A percentile compares a stretch with the other conserved stretches of the same genome.
Conservation (phyloP, 2,113 vertebrate species). For the Petrocephalus microphthalmus region DNA sequence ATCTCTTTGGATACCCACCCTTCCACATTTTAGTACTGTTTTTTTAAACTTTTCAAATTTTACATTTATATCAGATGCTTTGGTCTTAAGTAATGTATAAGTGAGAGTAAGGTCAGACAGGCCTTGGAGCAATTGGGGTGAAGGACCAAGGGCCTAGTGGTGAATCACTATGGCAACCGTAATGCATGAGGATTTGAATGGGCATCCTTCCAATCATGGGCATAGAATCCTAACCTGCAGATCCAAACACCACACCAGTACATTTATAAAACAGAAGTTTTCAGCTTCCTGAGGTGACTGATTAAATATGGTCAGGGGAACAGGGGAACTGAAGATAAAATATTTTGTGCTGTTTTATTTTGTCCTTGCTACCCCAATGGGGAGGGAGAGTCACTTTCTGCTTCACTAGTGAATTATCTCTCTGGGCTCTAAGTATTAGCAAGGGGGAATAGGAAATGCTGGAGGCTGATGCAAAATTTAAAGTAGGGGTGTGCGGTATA, state of each 20-base stretch:
- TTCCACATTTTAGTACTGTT: constrained; percentile 1
- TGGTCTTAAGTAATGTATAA: background rate
- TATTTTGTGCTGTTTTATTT: background rate
- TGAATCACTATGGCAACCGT: background rate
- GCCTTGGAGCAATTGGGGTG: background rate
- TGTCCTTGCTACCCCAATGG: background rate
- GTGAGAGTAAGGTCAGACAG: background rate
- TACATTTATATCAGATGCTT: background rate
- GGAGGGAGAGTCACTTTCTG: background rate
- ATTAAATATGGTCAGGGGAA: background rate
- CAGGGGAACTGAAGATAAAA: background rate
- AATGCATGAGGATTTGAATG: background rate
- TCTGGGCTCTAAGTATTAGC: background rate
- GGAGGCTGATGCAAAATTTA: background rate
- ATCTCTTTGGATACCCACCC: background rate
- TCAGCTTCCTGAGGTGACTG: background rate
- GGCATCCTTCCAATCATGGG: background rate
- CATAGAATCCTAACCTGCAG: background rate
- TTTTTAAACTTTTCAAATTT: background rate
- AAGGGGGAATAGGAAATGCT: background rate
- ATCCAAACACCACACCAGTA: background rate
- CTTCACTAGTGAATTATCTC: background rate
- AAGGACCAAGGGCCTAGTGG: background rate
- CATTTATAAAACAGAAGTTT: background rate
- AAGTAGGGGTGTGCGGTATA: too few relatives aligned